phyloP scores from a whole-genome alignment of 2,113 vertebrate genomes.

The Enhydra lutris region DNA sequence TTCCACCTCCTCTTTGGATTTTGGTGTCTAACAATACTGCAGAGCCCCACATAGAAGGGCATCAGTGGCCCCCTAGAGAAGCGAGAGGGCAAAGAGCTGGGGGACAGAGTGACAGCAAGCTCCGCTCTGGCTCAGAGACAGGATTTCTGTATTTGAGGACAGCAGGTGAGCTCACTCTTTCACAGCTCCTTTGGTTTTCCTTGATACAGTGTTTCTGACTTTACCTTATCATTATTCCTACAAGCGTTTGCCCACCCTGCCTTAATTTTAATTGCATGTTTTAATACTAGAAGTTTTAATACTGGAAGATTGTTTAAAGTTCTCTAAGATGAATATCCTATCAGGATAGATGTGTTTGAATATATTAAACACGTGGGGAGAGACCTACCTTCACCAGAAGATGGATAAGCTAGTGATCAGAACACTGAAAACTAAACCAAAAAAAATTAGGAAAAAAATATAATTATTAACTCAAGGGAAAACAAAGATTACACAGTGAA shows the following conservation, averaged over 20 bases:
- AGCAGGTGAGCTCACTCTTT: neutral
- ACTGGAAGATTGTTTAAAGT: neutral
- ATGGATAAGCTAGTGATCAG: neutral
- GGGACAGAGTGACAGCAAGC: fast-evolving
- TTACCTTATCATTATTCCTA: neutral
- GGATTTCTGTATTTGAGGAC: no score
- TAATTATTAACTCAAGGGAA: neutral
- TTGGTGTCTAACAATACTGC: neutral
- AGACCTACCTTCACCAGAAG: neutral
- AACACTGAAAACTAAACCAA: neutral
- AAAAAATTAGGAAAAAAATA: neutral
- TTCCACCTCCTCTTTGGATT: neutral
- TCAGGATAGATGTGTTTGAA: neutral
- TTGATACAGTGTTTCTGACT: neutral
- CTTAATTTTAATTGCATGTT: neutral
- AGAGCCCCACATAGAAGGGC: neutral
- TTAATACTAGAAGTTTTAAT: neutral
- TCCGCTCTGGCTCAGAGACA: fast-evolving
- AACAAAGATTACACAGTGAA: neutral
- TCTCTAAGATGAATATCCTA: neutral
- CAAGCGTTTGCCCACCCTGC: neutral
- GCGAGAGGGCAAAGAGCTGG: no score
- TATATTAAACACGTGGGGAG: neutral
- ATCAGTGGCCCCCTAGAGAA: fast-evolving
- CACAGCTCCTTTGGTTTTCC: no score